A percentile compares a stretch with the other conserved stretches of the same genome.
These are phyloP conservation scores for Coendou prehensilis DNA, from an alignment of 2,797 vertebrate species.

Conservation along the genomic window DNA sequence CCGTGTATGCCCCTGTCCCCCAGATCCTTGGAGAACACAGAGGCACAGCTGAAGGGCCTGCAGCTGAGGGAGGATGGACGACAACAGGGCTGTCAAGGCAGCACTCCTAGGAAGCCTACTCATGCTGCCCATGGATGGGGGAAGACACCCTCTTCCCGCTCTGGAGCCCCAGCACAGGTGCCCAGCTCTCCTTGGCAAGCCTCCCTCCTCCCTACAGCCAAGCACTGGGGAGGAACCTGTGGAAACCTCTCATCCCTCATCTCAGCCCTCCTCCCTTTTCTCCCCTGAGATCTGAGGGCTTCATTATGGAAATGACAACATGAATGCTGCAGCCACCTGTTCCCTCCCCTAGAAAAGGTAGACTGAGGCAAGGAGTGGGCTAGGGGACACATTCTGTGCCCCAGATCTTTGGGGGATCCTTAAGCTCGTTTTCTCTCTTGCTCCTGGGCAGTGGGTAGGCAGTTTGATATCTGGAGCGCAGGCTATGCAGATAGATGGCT, in stretches of 20 bases:
- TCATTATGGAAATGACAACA: background rate
- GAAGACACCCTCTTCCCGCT: background rate
- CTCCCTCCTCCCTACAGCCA: background rate
- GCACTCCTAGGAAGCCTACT: background rate
- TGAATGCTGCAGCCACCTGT: background rate
- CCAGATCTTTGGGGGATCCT: background rate
- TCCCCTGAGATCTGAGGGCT: background rate
- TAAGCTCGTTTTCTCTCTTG: background rate
- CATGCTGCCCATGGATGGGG: accelerated
- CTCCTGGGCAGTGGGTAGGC: background rate
- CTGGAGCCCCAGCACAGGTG: background rate
- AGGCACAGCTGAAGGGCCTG: background rate
- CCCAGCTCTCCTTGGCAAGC: background rate
- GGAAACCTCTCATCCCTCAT: background rate
- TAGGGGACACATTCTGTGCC: background rate
- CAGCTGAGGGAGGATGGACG: accelerated
- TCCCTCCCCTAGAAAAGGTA: background rate
- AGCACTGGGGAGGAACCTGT: background rate
- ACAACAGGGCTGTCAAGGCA: background rate
- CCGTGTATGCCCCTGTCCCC: background rate
- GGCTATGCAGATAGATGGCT: background rate
- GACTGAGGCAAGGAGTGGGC: background rate
- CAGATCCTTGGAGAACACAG: background rate
- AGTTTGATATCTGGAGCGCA: background rate
- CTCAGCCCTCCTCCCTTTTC: background rate